Evolutionary conservation across 2,888 invertebrate genomes (phyloP).

Genomic region (Molanna angustata): DNA sequence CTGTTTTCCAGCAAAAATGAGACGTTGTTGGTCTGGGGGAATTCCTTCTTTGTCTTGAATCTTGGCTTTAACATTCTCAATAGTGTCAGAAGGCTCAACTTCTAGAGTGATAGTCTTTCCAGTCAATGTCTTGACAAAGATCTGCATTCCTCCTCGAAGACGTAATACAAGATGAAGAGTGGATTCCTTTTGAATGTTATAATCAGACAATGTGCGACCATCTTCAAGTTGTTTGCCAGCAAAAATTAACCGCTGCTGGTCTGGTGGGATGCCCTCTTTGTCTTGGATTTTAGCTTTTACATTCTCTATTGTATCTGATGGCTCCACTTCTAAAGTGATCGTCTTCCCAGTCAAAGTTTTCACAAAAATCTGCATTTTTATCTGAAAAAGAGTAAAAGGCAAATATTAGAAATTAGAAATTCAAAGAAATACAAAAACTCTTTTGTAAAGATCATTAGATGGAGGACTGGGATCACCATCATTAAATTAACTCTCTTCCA

Average conservation of each 20-base stretch:
- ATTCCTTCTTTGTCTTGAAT: conserved; percentile 58
- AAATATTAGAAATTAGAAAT: too few relatives aligned
- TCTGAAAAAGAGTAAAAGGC: conserved; percentile 85
- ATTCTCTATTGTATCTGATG: too few relatives aligned
- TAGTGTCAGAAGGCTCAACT: conserved; percentile 60
- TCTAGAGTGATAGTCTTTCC: conserved; percentile 59
- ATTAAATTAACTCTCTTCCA: too few relatives aligned
- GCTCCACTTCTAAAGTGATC: conserved; percentile 53
- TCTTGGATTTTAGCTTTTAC: too few relatives aligned
- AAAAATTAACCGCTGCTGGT: too few relatives aligned
- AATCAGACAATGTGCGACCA: conserved; percentile 56
- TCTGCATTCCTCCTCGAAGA: conserved; percentile 65
- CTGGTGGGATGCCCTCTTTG: too few relatives aligned
- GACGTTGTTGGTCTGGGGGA: conserved; percentile 81
- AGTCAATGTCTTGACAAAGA: conserved; percentile 58
- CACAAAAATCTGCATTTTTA: conserved; percentile 74
- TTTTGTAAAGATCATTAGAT: conserved; percentile 34
- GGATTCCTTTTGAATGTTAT: conserved; percentile 58
- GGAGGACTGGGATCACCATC: neutral
- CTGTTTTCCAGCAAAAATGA: conserved; percentile 95
- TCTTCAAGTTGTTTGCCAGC: conserved; percentile 58
- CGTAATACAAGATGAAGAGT: conserved; percentile 53
- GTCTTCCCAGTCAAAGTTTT: conserved; percentile 58
- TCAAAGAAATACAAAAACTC: conserved; percentile 93
- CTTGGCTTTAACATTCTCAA: conserved; percentile 63